Base-by-base conservation (phyloP, 2,797 vertebrate genomes). In the Tamandua tetradactyla region DNA sequence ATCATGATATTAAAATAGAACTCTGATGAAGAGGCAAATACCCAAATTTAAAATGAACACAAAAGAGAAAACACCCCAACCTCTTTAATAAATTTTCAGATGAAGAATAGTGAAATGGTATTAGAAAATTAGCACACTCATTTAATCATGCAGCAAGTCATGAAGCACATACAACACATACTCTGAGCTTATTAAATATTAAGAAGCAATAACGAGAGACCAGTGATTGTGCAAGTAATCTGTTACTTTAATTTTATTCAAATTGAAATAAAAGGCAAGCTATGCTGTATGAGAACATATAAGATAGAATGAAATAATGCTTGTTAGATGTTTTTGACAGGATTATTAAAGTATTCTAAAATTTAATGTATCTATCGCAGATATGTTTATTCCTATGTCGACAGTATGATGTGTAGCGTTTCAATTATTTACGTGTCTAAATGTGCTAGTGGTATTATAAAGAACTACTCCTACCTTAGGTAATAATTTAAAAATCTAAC, bases 171-270 rank as follows among this genome's bases (percentile, higher is more conserved):
- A 27, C 74, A 93, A 72, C 3, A 87, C 74, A 81, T 12, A 37
- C 40, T 92, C 52, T 81, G 2, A 10, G 55, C 40, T 96, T 76
- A 92, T 52, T 93, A 42, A 97, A 96, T 94, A 97, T 94, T 95
- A 96, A 86, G 2, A 96, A 96, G 44, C 1, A 59, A 44, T 93
- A 95, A 94, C 76, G 71, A 97, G 13, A 95, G 62, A 85, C 32
- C 25, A 87, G 12, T 57, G 47, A 93, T 79, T 96, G 27, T n/a
- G 81, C 32, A 59, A 68, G 32, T 81, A 87, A 97, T 52, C 30
- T 96, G 95, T 87, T 93, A 68, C 3, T 94, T 94, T 96, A 91
- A 87, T 97, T 96, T 66, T 90, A 15, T 95, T 97, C 22, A 91
- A 92, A 96, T 81, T 94, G 27, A 96, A 95, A 96, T 71, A 69